phyloP scores from a whole-genome alignment of 2,113 vertebrate genomes.

The Lontra canadensis region DNA sequence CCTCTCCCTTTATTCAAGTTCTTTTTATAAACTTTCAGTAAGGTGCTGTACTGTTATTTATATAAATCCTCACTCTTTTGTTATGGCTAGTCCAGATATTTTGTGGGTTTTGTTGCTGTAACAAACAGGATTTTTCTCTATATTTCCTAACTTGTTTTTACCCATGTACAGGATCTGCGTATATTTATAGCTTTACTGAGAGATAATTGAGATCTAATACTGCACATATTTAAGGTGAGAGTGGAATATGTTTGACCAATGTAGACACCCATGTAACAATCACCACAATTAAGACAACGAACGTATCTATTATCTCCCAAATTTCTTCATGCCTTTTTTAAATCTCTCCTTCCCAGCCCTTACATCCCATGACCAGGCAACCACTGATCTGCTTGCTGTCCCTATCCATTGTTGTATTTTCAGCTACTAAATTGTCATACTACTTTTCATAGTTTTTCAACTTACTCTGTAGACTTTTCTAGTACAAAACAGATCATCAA shows the following conservation, averaged over 20 bases:
- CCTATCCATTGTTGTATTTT: not conserved
- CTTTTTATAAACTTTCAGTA: not conserved
- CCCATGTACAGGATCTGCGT: not conserved
- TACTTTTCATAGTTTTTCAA: not conserved
- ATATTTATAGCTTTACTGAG: not conserved
- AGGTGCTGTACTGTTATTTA: not conserved
- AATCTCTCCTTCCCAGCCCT: not conserved
- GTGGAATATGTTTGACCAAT: not conserved
- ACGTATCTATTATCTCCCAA: not conserved
- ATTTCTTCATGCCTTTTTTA: not conserved
- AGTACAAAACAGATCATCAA: not conserved
- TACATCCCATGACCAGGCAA: not conserved
- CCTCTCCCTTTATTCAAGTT: not conserved
- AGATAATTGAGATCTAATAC: not conserved
- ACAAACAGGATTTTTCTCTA: not conserved
- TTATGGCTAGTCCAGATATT: not conserved
- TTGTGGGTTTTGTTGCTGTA: not conserved
- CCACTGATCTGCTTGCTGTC: not conserved
- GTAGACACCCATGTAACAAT: not conserved
- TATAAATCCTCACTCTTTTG: not conserved
- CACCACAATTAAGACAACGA: not conserved
- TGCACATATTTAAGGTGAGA: not conserved
- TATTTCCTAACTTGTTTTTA: not conserved
- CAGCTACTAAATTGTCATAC: not conserved
- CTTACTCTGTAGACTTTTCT: not conserved